phyloP scores from a whole-genome alignment of 2,113 vertebrate genomes.

The Struthio camelus region DNA sequence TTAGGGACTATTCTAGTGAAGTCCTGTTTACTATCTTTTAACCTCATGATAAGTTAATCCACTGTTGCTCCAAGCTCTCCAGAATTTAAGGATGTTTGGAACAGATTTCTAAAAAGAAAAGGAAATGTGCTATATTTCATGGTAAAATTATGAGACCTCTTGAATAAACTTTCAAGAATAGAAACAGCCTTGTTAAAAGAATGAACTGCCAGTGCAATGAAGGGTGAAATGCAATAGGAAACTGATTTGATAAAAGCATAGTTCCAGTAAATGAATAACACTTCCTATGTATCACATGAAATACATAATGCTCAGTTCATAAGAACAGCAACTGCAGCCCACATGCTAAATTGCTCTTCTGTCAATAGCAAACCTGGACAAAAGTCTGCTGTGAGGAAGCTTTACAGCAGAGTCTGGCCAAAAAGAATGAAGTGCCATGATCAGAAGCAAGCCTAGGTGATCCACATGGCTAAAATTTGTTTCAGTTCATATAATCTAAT shows the following conservation, averaged over 20 bases:
- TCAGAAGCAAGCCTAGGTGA: background rate
- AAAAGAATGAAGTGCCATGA: background rate
- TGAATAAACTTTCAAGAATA: slow-evolving; percentile 38
- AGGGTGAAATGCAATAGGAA: slow-evolving; percentile 72
- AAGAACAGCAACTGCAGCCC: background rate
- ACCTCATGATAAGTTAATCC: background rate
- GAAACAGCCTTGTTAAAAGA: slow-evolving; percentile 54
- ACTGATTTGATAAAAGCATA: slow-evolving; percentile 68
- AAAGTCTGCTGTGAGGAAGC: background rate
- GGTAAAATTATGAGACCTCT: slow-evolving; percentile 25
- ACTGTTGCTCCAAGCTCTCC: background rate
- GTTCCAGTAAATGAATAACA: slow-evolving; percentile 73
- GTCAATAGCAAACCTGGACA: background rate
- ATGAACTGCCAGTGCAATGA: slow-evolving; percentile 47
- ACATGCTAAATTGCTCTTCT: background rate
- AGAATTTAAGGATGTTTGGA: background rate
- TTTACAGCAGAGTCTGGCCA: background rate
- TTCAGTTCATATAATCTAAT: background rate
- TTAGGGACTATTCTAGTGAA: background rate
- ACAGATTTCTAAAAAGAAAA: background rate
- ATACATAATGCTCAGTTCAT: slow-evolving; percentile 4
- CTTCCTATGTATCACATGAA: slow-evolving; percentile 38
- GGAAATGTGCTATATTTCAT: background rate
- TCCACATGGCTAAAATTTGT: background rate
- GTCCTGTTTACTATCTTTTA: background rate